phyloP scores from a whole-genome alignment of 2,113 vertebrate species.

The Megalops atlanticus region DNA sequence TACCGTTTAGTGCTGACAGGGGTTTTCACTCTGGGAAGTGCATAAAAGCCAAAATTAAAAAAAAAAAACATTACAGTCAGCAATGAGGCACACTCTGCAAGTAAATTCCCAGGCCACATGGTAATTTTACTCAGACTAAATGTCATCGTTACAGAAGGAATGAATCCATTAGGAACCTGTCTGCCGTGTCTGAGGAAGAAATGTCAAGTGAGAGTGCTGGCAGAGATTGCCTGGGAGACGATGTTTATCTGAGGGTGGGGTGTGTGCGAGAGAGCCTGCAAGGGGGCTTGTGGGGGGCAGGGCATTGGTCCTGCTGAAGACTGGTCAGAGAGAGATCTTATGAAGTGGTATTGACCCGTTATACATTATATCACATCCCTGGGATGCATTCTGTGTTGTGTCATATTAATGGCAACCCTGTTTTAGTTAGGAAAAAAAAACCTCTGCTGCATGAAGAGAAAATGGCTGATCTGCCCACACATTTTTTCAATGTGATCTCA shows the following conservation, averaged over 20 bases:
- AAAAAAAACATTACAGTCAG: neutral
- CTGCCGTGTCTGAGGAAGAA: conserved; percentile 22
- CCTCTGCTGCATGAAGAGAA: too few species aligned
- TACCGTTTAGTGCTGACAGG: neutral
- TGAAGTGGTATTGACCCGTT: conserved; percentile 43
- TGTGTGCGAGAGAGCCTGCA: neutral
- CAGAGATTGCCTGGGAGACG: conserved; percentile 44
- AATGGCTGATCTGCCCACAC: neutral
- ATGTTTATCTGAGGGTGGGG: conserved; percentile 38
- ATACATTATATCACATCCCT: conserved; percentile 32
- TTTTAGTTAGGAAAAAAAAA: conserved; percentile 1
- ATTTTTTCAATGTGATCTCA: neutral
- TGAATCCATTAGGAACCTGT: conserved; percentile 34
- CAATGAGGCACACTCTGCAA: conserved; percentile 18
- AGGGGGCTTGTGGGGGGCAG: too few species aligned
- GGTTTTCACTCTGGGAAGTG: neutral
- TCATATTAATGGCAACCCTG: conserved; percentile 29
- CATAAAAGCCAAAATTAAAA: neutral
- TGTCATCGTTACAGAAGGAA: conserved; percentile 42
- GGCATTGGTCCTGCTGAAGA: neutral
- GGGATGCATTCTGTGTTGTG: conserved; percentile 31
- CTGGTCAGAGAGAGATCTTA: conserved; percentile 32
- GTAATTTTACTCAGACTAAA: conserved; percentile 42
- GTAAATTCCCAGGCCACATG: conserved; percentile 32
- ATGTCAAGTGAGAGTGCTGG: conserved; percentile 39